phyloP scores from a whole-genome alignment of 2,113 vertebrate species.

The Stigmatopora argus region DNA sequence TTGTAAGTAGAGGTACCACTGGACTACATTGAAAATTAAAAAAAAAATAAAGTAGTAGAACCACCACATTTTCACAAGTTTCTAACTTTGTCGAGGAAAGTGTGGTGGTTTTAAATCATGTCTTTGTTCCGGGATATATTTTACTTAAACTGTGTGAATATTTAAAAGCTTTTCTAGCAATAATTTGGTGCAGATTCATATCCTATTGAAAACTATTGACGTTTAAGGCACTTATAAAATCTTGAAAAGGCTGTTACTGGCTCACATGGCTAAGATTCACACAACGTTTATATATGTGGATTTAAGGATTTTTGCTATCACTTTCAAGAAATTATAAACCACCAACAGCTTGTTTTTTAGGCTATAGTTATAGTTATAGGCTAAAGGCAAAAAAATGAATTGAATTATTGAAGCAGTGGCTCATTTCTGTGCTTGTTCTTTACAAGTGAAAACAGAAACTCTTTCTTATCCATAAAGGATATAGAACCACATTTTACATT shows the following conservation, averaged over 20 bases:
- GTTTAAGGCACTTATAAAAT: conserved; percentile 2
- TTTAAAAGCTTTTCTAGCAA: neutral
- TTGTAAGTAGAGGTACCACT: too few species aligned
- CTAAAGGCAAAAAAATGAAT: neutral
- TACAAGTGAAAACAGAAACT: neutral
- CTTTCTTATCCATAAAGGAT: neutral
- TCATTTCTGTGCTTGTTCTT: neutral
- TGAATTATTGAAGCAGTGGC: neutral
- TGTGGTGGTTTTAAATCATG: neutral
- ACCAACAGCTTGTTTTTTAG: too few species aligned
- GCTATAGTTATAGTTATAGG: too few species aligned
- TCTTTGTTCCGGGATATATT: neutral
- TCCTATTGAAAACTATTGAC: neutral
- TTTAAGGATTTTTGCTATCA: neutral
- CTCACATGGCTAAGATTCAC: conserved; percentile 1
- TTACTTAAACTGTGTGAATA: neutral
- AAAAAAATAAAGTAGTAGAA: too few species aligned
- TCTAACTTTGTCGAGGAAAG: neutral
- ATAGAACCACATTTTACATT: neutral
- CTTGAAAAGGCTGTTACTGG: neutral
- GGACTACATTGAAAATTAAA: too few species aligned
- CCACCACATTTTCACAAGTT: too few species aligned
- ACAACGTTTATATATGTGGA: neutral
- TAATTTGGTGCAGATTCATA: neutral
- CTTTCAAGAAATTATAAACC: neutral